These are phyloP conservation scores for Oreochromis niloticus DNA, from an alignment of 2,113 vertebrate species.

Conservation along the genomic window DNA sequence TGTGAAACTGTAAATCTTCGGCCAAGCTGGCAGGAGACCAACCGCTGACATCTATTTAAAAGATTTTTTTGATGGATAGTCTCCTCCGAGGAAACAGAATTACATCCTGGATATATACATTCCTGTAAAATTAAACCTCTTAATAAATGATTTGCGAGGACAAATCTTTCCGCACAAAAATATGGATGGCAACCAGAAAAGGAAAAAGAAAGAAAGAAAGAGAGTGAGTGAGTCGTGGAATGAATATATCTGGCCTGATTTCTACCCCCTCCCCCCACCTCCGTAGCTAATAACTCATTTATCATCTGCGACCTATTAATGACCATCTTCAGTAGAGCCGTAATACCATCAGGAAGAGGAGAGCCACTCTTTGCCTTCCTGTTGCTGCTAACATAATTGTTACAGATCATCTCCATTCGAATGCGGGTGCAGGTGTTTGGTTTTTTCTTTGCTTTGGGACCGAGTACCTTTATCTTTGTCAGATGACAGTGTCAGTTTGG, in stretches of 20 bases:
- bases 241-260: slow-evolving; percentile 34
- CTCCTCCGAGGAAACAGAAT: slow-evolving; percentile 23
- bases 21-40: slow-evolving; percentile 28
- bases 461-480: slow-evolving; percentile 50
- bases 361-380: slow-evolving; percentile 4
- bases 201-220: background rate
- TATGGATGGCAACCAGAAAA: background rate
- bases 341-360: slow-evolving; percentile 49
- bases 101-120: slow-evolving; percentile 38
- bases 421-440: background rate
- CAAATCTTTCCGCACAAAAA: background rate
- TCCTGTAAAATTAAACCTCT: slow-evolving; percentile 27
- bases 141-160: slow-evolving; percentile 42
- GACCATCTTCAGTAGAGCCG: slow-evolving; percentile 25
- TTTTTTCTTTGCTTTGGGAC: slow-evolving; percentile 27
- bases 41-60: slow-evolving; percentile 25
- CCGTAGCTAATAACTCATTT: slow-evolving; percentile 48
- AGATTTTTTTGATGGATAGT: slow-evolving; percentile 31
- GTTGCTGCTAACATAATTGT: slow-evolving; percentile 32
- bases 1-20: slow-evolving; percentile 39
- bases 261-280: background rate
- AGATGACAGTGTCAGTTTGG: slow-evolving; percentile 22
- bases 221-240: background rate
- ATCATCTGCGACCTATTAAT: slow-evolving; percentile 63
- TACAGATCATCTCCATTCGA: slow-evolving; percentile 43